Evolutionary conservation across 2,888 invertebrate genomes (phyloP), one percentile per base, ranked within the genome.

Genomic region (Patella depressa): DNA sequence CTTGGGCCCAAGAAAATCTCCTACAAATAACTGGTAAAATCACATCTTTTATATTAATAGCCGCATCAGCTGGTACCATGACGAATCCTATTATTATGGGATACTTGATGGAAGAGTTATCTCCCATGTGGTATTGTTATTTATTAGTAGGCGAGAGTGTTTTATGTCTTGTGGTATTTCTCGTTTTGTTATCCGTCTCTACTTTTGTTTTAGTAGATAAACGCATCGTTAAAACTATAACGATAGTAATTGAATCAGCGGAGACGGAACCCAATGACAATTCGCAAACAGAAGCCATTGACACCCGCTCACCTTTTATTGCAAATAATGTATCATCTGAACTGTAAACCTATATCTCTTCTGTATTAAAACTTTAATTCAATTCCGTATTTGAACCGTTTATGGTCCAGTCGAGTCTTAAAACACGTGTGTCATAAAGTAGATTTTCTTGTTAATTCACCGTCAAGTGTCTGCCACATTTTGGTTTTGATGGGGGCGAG

Each of bases 41-140:
- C 11, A 88, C 91, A 1, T 88, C 92, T 0, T 81, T 87, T 15
- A 88, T 92, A 75, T 86, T 90, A 19, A 83, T 91, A 14, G 90
- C 89, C 1, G 88, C 89, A 4, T 89, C 92, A 2, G 77, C 89
- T 7, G 92, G 92, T 0, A 90, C 90, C 75, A 90, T 91, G 87
- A 80, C 87, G 0, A 85, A 90, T 75, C 91, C 92, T 0, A 83
- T 88, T 14, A 76, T 89, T 0, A 85, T 90, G 1, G 90, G 90
- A 55, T 86, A 83, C 55, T 85, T 91, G 34, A 90, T 92, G 83
- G 85, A 88, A 12, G 74, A 80, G 11, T 80, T 87, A 34, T 81
- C 81, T 14, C 90, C 91, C 14, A 86, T 87, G 84, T 87, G 89
- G 82, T 84, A 91, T 14, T 82, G 90, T 73, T 90, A 91, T 79